Conservation (phyloP, 2,888 invertebrate genomes). For the Apamea crenata region DNA sequence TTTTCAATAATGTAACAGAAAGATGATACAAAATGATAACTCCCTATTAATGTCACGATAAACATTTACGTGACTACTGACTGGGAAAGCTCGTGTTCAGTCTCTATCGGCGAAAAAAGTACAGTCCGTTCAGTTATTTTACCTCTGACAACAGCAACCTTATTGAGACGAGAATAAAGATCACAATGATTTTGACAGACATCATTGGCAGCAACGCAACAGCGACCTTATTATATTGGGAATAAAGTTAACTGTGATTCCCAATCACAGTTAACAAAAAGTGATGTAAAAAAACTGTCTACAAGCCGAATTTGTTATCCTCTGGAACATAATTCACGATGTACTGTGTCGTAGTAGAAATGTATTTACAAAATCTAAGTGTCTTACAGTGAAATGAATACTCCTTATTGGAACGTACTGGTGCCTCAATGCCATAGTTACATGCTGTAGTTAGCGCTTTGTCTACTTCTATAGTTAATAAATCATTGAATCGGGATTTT, state of each 20-base stretch:
- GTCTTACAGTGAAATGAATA: conserved; percentile 23
- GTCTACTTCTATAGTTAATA: conserved; percentile 44
- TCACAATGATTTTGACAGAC: background rate
- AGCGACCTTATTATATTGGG: background rate
- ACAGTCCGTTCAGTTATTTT: background rate
- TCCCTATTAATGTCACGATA: background rate
- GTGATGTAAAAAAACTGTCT: background rate
- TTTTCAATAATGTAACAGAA: conserved; percentile 9
- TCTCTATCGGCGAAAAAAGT: background rate
- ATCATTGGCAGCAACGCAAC: background rate
- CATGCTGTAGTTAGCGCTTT: conserved; percentile 39
- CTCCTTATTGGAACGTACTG: conserved; percentile 8
- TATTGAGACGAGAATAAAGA: background rate
- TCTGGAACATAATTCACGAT: background rate
- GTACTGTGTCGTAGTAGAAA: conserved; percentile 16
- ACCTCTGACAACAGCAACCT: background rate
- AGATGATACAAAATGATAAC: background rate
- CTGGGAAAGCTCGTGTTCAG: background rate
- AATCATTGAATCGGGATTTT: conserved; percentile 44
- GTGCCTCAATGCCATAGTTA: conserved; percentile 38
- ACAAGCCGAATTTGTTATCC: background rate
- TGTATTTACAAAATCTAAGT: conserved; percentile 36
- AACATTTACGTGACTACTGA: background rate
- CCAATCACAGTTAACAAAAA: too few relatives aligned
- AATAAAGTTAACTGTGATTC: background rate